Base-by-base conservation (phyloP, 30 jellyfish, hydroid and myxozoan species). In the Pseudorhiza aurosa region DNA sequence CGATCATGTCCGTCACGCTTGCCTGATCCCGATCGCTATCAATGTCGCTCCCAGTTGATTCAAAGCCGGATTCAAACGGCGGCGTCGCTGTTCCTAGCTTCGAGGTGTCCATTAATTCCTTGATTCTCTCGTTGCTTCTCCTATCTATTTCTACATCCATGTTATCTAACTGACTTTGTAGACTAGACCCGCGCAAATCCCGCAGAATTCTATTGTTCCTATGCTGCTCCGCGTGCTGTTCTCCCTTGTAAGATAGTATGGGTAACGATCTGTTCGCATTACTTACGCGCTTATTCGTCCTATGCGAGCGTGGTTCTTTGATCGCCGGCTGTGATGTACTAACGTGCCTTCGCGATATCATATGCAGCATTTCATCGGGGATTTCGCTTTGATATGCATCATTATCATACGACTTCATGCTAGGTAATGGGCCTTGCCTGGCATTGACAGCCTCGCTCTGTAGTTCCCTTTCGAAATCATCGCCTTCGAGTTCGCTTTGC, bases 11-110 rank as follows among this genome's bases (percentile, higher is more conserved):
- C 1, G 76, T 47, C 25, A 55, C 39, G 51, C 86, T 74, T 26
- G 39, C 90, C 27, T 37, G 82, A 1, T 75, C 90, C 7, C 73
- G 68, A 21, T 58, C 87, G 49, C 88, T 67, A 25, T 51, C 88
- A 17, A 70, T 60, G 39, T 87, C 97, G 51, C 97, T 88, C n/a
- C 94, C 89, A 19, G 97, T 80, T 3, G 97, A 88, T 37, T 88
- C 95, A 50, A 88, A 88, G 24, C 97, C 97, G 65, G 91, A 71
- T 44, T 88, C 97, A 45, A 81, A 59, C 25, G 95, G 97, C 39
- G 88, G 93, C 35, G 94, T 69, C 43, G 87, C 75, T 3, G 81
- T 57, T 30, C 87, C 94, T 37, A 68, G 30, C 24, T 71, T 59
- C 18, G 91, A 45, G 40, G 50, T 56, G 25, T 70, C 55, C 9